Evolutionary conservation across 2,113 vertebrate species (phyloP).

Genomic region (Brevimyrus niger): DNA sequence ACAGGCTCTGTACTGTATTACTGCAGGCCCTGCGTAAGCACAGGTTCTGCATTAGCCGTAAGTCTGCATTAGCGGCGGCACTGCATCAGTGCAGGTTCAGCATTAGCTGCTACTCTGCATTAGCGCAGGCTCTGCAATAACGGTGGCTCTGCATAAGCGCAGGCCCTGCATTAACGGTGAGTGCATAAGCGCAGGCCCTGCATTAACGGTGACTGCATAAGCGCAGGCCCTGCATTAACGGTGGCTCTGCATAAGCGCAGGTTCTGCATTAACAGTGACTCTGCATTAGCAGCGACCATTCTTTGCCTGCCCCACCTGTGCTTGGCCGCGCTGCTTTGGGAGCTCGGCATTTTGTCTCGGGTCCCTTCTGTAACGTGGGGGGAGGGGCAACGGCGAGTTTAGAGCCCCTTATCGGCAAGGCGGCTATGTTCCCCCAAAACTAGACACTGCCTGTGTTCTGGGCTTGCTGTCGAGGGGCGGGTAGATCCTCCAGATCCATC

Average conservation of each 20-base stretch:
- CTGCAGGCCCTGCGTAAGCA: neutral
- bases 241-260: neutral
- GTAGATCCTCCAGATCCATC: neutral
- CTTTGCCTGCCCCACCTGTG: neutral
- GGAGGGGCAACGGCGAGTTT: neutral
- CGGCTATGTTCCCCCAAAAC: neutral
- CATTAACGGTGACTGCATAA: neutral
- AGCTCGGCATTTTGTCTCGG: neutral
- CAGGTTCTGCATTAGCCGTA: neutral
- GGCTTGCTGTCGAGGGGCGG: neutral
- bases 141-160: no score
- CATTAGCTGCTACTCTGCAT: neutral
- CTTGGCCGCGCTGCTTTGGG: neutral
- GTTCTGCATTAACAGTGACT: neutral
- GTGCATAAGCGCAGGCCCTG: neutral
- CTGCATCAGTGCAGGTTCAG: neutral
- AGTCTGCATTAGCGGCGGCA: no score
- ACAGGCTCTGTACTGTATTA: no score
- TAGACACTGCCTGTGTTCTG: neutral
- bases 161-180: no score
- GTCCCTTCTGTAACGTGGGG: neutral
- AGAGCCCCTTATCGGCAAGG: neutral
- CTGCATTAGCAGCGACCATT: neutral
- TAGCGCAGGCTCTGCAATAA: neutral
- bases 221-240: neutral